Conservation (phyloP, 2,888 invertebrate species). For the Chalcis sispes region DNA sequence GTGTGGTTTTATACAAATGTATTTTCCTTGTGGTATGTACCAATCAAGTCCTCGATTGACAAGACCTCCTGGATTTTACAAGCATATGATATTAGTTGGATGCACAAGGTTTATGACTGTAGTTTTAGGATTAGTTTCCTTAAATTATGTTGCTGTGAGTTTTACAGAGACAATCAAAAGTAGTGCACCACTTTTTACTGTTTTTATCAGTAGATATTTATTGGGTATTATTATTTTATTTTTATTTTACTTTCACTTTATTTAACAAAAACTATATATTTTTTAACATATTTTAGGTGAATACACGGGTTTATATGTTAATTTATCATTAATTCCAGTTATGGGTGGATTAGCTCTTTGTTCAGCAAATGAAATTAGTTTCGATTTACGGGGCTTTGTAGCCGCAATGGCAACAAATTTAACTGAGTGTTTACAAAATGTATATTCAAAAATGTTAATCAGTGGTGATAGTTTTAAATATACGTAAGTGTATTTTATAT, state of each 20-base stretch:
- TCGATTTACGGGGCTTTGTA: slow-evolving; percentile 83
- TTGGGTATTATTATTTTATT: slow-evolving; percentile 75
- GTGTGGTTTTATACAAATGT: slow-evolving; percentile 86
- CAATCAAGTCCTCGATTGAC: slow-evolving; percentile 79
- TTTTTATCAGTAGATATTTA: slow-evolving; percentile 83
- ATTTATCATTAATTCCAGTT: slow-evolving; percentile 85
- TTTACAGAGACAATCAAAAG: slow-evolving; percentile 90
- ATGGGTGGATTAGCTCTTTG: slow-evolving; percentile 87
- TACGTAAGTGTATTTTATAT: slow-evolving; percentile 78
- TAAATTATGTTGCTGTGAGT: slow-evolving; percentile 88
- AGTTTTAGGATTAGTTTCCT: slow-evolving; percentile 84
- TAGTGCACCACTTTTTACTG: slow-evolving; percentile 88
- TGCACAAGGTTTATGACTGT: slow-evolving; percentile 86
- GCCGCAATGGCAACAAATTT: slow-evolving; percentile 88
- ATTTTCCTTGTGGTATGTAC: slow-evolving; percentile 85
- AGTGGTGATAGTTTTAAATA: slow-evolving; percentile 85
- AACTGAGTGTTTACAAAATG: slow-evolving; percentile 88
- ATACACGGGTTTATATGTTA: slow-evolving; percentile 82
- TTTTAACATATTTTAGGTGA: slow-evolving; percentile 78
- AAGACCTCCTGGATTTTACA: slow-evolving; percentile 83
- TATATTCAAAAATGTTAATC: slow-evolving; percentile 86
- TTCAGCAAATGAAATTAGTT: slow-evolving; percentile 87
- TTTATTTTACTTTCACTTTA: slow-evolving; percentile 30
- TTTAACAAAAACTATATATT: not conserved
- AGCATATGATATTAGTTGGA: slow-evolving; percentile 85